Conservation (phyloP, 2,113 vertebrate genomes). For the Tretioscincus oriximinensis region DNA sequence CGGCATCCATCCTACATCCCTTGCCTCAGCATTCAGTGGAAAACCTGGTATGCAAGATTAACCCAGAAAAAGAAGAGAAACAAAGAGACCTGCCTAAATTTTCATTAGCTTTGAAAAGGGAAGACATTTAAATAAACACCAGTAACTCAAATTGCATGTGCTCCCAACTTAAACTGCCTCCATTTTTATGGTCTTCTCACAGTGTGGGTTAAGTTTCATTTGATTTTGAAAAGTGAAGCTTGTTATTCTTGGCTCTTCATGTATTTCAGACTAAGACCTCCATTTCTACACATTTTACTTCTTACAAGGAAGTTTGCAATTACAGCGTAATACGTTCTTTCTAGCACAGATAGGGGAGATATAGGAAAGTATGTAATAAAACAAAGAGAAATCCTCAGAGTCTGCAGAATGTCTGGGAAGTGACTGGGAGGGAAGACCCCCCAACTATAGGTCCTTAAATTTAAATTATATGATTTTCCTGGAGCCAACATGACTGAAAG, state of each 20-base stretch:
- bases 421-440: background rate
- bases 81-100: constrained; percentile 52
- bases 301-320: constrained; percentile 5
- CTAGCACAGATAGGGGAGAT: background rate
- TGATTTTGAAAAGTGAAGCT: constrained; percentile 36
- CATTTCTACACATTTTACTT: constrained; percentile 30
- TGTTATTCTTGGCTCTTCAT: constrained; percentile 32
- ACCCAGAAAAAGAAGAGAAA: constrained; percentile 32
- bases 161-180: constrained; percentile 32
- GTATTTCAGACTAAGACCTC: background rate
- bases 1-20: too few relatives aligned
- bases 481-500: constrained; percentile 9
- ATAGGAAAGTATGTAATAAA: constrained; percentile 29
- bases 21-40: constrained; percentile 43
- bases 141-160: constrained; percentile 53
- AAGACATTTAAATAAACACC: constrained; percentile 63
- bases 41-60: constrained; percentile 37
- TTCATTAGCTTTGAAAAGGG: constrained; percentile 55
- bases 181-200: constrained; percentile 39
- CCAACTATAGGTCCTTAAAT: background rate
- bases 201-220: constrained; percentile 52
- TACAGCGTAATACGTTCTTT: background rate
- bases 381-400: constrained; percentile 8
- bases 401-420: constrained; percentile 12
- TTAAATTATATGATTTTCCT: constrained; percentile 28